Base-by-base conservation (phyloP, 37 sponge, comb jelly and placozoan genomes). In the Mnemiopsis leidyi region DNA sequence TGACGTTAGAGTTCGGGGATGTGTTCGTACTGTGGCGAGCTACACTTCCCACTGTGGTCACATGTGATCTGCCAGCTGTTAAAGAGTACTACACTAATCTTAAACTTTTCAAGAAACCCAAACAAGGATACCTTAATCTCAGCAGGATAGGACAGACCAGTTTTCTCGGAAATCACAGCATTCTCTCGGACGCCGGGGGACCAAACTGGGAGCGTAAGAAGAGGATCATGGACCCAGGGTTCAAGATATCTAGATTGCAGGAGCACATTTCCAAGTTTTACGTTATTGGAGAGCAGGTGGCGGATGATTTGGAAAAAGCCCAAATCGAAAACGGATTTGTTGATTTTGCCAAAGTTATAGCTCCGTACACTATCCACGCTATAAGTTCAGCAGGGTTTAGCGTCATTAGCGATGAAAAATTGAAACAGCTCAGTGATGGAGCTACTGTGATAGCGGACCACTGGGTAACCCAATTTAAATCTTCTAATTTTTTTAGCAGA, bases 181-280 rank as follows among this genome's bases (percentile, higher is more conserved):
- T 77, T 18, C 36, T 77, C 36, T 34, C 73, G n/a, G 73, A 71
- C 20, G 29, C 73, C 3, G 73, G 73, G 25, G 73, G 73, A 29
- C n/a, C 73, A 2, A 71, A 71, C 30, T 71, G 73, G 73, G 73
- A 71, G n/a, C 9, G 30, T 23, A 71, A 71, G 73, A 71, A 71
- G 30, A 23, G 73, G 30, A 28, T 71, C 5, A 71, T 71, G 73
- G 73, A 71, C 30, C 73, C 73, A 29, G 73, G 73, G 29, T 71
- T 71, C 73, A 71, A 28, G 30, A 28, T 71, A 28, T 23, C 73
- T 25, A 71, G 29, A 23, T 25, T 71, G 73, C 73, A 71, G 73
- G n/a, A 28, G 21, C 73, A 71, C 30, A 71, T 71, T 25, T 28
- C 73, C n/a, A 71, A 71, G n/a, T 71, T 71, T 18, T 71, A 71